These are phyloP conservation scores for Chloroclystis v-ata DNA, from an alignment of 2,888 invertebrate species.

Conservation along the genomic window DNA sequence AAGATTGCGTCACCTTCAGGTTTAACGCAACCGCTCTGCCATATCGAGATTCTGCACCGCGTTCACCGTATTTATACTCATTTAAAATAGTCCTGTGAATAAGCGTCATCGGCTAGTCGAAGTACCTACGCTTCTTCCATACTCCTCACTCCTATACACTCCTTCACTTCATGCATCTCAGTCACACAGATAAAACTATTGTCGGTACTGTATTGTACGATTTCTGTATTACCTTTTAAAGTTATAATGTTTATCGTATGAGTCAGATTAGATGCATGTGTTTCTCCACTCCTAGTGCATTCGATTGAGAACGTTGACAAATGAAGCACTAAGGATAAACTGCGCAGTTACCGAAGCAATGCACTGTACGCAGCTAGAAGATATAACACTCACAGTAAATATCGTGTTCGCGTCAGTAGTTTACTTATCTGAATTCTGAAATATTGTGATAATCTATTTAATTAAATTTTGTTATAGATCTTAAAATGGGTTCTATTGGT, in stretches of 20 bases:
- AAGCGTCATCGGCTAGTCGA: constrained; percentile 8
- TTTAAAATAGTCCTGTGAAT: constrained; percentile 26
- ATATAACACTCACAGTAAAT: too few species aligned
- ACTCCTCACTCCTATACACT: too few species aligned
- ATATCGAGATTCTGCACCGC: constrained; percentile 10
- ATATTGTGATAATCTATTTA: too few species aligned
- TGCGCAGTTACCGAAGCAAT: background rate
- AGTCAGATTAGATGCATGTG: constrained; percentile 11
- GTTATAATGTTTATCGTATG: constrained; percentile 13
- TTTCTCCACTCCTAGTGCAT: constrained; percentile 10
- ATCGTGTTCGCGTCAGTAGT: too few species aligned
- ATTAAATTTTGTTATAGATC: too few species aligned
- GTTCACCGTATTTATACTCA: constrained; percentile 12
- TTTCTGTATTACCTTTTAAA: constrained; percentile 8
- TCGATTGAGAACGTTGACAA: constrained; percentile 3
- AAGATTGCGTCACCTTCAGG: constrained; percentile 13
- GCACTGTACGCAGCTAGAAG: background rate
- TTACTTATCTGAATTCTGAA: too few species aligned
- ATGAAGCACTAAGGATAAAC: background rate
- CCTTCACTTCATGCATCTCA: constrained; percentile 9
- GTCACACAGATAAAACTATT: constrained; percentile 11
- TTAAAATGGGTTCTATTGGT: too few species aligned
- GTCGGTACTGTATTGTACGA: constrained; percentile 5
- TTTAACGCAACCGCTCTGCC: constrained; percentile 9
- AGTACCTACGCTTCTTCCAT: too few species aligned